A percentile compares a stretch with the other conserved stretches of the same genome.
phyloP scores from a whole-genome alignment of 1,140 invertebrate species.

The Drosophila ambigua region DNA sequence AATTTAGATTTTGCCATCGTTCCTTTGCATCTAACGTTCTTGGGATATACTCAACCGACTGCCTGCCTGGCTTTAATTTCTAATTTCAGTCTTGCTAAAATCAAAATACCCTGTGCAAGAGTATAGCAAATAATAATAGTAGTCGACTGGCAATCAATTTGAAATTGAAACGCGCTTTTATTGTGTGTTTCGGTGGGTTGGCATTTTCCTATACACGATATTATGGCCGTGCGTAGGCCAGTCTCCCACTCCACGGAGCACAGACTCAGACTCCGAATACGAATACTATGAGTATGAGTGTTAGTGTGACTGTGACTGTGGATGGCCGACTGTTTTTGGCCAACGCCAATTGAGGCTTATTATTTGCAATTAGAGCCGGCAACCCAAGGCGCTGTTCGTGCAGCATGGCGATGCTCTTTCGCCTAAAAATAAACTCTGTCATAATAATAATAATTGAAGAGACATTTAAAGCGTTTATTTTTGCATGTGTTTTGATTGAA shows the following conservation, averaged over 20 bases:
- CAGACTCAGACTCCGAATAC: background rate
- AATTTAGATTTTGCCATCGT: too few relatives aligned
- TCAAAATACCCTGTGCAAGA: too few relatives aligned
- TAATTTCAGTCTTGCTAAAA: too few relatives aligned
- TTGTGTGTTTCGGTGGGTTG: conserved; percentile 48
- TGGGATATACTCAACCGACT: too few relatives aligned
- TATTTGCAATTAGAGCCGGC: conserved; percentile 69
- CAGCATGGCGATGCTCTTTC: conserved; percentile 32
- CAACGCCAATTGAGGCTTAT: conserved; percentile 69
- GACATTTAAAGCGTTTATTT: conserved; percentile 37
- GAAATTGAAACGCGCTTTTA: conserved; percentile 79
- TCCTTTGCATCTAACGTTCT: too few relatives aligned
- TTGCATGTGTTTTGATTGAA: conserved; percentile 57
- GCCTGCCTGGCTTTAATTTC: too few relatives aligned
- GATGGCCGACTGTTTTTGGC: conserved; percentile 43
- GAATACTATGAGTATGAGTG: too few relatives aligned
- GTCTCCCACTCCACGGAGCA: conserved; percentile 19
- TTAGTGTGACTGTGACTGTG: conserved; percentile 24
- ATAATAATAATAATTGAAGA: conserved; percentile 34
- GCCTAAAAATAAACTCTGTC: conserved; percentile 59
- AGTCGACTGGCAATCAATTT: conserved; percentile 76
- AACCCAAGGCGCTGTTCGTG: conserved; percentile 62
- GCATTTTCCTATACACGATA: conserved; percentile 46
- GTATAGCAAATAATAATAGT: conserved; percentile 58
- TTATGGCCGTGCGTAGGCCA: conserved; percentile 61